phyloP scores from a whole-genome alignment of 2,113 vertebrate genomes.

The human region DNA sequence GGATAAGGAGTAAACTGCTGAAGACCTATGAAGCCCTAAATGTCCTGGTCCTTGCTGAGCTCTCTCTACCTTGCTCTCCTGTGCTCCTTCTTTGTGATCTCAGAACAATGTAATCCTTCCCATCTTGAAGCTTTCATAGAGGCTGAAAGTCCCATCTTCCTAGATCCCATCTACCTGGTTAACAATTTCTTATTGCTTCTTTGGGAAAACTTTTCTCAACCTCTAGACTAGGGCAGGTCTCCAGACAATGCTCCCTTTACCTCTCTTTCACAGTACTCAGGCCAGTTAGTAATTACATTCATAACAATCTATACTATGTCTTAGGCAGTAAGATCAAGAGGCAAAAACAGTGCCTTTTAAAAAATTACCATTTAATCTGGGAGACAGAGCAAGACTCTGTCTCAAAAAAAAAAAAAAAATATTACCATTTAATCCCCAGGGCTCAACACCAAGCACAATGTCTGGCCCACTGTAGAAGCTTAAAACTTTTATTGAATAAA shows the following conservation, averaged over 20 bases:
- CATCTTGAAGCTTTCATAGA: background rate
- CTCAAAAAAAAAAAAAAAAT: background rate
- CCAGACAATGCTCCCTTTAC: background rate
- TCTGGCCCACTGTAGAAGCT: background rate
- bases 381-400: no score
- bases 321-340: background rate
- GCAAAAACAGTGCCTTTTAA: background rate
- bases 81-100: background rate
- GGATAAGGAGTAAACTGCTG: background rate
- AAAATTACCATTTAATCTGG: background rate
- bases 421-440: background rate
- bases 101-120: background rate
- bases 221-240: background rate
- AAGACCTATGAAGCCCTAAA: background rate
- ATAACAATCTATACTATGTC: background rate
- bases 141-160: background rate
- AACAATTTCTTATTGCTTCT: conserved; percentile 14
- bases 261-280: background rate
- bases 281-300: background rate
- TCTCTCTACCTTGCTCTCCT: background rate
- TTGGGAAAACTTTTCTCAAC: conserved; percentile 2
- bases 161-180: background rate
- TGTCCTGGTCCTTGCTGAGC: background rate
- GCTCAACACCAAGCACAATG: background rate
- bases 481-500: conserved; percentile 18